Evolutionary conservation across 2,888 invertebrate genomes (phyloP), one percentile per base, ranked within the genome.

Genomic region (Julus scanicus): DNA sequence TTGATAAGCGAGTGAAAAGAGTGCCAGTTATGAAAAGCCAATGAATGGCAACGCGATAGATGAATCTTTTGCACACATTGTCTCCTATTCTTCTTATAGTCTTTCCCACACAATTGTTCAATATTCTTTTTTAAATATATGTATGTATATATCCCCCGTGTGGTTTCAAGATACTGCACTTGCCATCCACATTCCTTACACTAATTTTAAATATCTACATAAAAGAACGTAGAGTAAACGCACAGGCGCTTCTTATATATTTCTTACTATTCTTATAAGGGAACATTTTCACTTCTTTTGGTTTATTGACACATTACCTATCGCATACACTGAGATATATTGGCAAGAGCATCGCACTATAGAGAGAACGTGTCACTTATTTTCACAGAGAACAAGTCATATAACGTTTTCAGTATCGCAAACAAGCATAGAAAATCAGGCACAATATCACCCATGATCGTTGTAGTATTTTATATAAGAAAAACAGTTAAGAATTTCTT

Each of bases 141-240:
- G n/a, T n/a, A n/a, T n/a, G n/a, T n/a, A n/a, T n/a, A n/a, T n/a
- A 9, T 53, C 80, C 29, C 37, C 80, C 80, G 9, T 37, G 80
- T 11, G 29, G 80, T 13, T 80, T 37, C 80, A 20, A 80, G 80
- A 80, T 80, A 80, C 80, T 80, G 80, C 37, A 80, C 80, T 80
- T 80, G 80, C 80, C 80, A 80, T 20, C 37, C 80, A 80, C 37
- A 9, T 80, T 80, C 80, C 80, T 80, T 29, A 37, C 80, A 80
- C 80, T 80, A 80, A 80, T 80, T 80, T 37, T 80, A 80, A 80
- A 80, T 37, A 80, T 80, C 37, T 13, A 37, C 80, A 80, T 13
- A 37, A 80, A 2, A 80, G 80, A 11, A 37, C 29, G 20, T n/a
- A 80, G 37, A 37, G 37, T 80, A 80, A 80, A 80, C 80, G 13